Conservation (phyloP, 2,797 vertebrate species). For the Sebastes nivosus region DNA sequence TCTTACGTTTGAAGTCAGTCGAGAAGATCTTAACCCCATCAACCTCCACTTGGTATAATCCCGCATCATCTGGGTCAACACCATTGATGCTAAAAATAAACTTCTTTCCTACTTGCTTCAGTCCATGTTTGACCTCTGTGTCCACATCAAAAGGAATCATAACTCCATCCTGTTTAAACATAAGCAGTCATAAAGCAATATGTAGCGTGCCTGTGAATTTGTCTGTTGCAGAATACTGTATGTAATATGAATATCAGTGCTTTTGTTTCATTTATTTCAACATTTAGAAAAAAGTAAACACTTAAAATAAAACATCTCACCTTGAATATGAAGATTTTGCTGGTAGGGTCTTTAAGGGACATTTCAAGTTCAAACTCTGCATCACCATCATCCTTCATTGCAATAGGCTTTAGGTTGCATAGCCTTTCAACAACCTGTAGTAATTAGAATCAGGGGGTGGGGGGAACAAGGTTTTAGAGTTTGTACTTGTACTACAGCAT, state of each 20-base stretch:
- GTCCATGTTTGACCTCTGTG: conserved; percentile 80
- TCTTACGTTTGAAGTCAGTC: conserved; percentile 87
- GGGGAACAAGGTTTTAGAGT: background rate
- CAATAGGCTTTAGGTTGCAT: conserved; percentile 84
- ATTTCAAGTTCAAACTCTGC: conserved; percentile 89
- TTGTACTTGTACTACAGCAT: background rate
- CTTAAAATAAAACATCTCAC: conserved; percentile 63
- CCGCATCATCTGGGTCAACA: conserved; percentile 86
- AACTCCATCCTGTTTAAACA: conserved; percentile 83
- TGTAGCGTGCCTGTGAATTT: background rate
- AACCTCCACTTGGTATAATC: conserved; percentile 89
- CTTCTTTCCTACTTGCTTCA: conserved; percentile 84
- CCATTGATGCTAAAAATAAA: conserved; percentile 85
- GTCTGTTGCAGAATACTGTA: background rate
- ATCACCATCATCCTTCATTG: conserved; percentile 76
- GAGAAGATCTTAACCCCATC: conserved; percentile 89
- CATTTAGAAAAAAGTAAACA: background rate
- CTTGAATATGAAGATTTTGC: conserved; percentile 90
- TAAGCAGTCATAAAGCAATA: background rate
- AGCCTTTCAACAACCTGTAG: conserved; percentile 82
- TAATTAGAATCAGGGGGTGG: background rate
- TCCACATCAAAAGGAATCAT: conserved; percentile 82
- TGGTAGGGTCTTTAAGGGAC: conserved; percentile 83
- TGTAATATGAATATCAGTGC: background rate
- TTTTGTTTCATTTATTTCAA: background rate